Conservation (phyloP, 2,113 vertebrate genomes). For the Psammodynastes pulverulentus region DNA sequence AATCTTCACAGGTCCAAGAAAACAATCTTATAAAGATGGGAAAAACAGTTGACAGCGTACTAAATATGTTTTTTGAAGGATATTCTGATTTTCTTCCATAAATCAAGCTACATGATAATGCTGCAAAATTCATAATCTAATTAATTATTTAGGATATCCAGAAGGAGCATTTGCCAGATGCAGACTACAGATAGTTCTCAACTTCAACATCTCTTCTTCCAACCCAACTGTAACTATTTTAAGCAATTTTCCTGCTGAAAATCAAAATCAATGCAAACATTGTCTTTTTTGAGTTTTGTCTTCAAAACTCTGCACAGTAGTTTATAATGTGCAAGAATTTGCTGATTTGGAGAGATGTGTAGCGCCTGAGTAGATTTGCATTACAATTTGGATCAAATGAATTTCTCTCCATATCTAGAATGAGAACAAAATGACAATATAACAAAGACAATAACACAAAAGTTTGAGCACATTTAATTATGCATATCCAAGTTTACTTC, state of each 20-base stretch:
- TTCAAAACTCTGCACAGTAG: neutral
- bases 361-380: neutral
- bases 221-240: neutral
- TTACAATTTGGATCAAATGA: neutral
- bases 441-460: neutral
- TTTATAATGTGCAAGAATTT: too few relatives aligned
- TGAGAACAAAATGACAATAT: too few relatives aligned
- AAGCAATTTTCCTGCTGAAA: neutral
- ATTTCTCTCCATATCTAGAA: neutral
- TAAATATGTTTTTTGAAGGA: neutral
- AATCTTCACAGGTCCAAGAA: neutral
- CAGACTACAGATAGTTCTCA: neutral
- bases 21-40: neutral
- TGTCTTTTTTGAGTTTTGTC: neutral
- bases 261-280: neutral
- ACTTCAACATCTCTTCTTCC: neutral
- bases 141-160: neutral
- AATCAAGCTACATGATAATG: constrained; percentile 8
- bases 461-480: neutral
- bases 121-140: neutral
- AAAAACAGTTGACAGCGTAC: neutral
- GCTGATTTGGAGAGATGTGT: neutral
- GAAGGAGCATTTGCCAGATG: neutral
- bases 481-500: neutral
- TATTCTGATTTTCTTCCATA: neutral